Percentiles rank a stretch among this genome's conserved stretches.
phyloP scores from a whole-genome alignment of 2,888 invertebrate genomes.

The Drosophila macrothrix region DNA sequence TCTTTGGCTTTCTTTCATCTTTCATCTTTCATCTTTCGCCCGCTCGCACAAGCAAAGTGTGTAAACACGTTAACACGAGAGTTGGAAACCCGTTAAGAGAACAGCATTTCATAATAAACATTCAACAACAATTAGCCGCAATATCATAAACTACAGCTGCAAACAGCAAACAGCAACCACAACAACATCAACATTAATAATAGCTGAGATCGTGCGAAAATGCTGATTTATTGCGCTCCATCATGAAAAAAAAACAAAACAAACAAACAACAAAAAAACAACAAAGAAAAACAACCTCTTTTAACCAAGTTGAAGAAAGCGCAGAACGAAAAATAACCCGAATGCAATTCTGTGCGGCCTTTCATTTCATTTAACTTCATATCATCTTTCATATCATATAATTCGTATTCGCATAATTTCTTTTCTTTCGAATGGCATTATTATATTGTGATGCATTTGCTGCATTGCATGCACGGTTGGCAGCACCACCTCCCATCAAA shows the following conservation, averaged over 20 bases:
- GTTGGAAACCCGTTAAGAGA: slow-evolving; percentile 33
- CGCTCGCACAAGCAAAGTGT: slow-evolving; percentile 4
- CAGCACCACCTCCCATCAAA: neutral
- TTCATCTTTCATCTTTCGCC: neutral
- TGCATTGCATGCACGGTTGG: slow-evolving; percentile 28
- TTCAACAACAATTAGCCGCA: slow-evolving; percentile 45
- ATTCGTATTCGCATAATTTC: slow-evolving; percentile 6
- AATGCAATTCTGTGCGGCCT: slow-evolving; percentile 30
- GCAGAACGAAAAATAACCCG: neutral
- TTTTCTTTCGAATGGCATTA: slow-evolving; percentile 6
- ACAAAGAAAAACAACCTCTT: neutral
- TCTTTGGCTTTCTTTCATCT: too few relatives aligned
- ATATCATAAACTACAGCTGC: slow-evolving; percentile 42
- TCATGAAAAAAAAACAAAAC: slow-evolving; percentile 3
- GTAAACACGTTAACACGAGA: slow-evolving; percentile 11
- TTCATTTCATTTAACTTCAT: slow-evolving; percentile 30
- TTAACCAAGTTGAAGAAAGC: neutral
- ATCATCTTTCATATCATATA: slow-evolving; percentile 17
- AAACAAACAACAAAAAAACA: neutral
- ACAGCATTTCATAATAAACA: slow-evolving; percentile 41
- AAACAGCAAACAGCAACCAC: slow-evolving; percentile 12
- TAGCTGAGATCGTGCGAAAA: slow-evolving; percentile 51
- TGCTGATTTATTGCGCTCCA: slow-evolving; percentile 36
- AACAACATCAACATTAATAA: slow-evolving; percentile 19
- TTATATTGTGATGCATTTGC: slow-evolving; percentile 25